Evolutionary conservation across 2,888 invertebrate genomes (phyloP), one percentile per base, ranked within the genome.

Genomic region (Melanargia galathea): DNA sequence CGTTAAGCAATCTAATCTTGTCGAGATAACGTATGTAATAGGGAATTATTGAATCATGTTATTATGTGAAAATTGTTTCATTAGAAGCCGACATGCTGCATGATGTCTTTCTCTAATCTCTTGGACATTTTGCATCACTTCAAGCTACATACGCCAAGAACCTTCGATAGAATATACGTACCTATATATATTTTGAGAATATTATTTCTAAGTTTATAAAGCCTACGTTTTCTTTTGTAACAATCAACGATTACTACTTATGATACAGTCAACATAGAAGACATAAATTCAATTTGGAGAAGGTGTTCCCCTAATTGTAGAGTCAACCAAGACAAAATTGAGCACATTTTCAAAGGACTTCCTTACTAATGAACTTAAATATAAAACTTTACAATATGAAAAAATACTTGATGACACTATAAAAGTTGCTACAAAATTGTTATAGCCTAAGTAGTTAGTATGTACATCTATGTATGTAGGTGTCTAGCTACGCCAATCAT

Each of bases 1-100:
- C 38, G 18, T 24, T 30, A 11, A 3, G 18, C n/a, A 56, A 33
- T 59, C 55, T 62, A 30, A 62, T 57, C 52, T 45, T 11, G 16
- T 10, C 5, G 20, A 43, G 26, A 57, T 62, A 51, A 49, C 45
- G 10, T 30, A 33, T 40, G 60, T 61, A 30, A 3, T n/a, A 8
- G 3, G 6, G 7, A 7, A 30, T 30, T 6, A 30, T 52, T 16
- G 18, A 40, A 10, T 38, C 11, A 54, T 35, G 35, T 55, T 35
- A 35, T 58, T 45, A 57, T 51, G 49, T 40, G 10, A 45, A 51
- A 65, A 56, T 33, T 51, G 46, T 60, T 62, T 61, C 61, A 38
- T 24, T 40, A 43, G 59, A 60, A 55, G 51, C 52, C n/a, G 20
- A 40, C 20, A 20, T 7, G 22, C 33, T 48, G n/a, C n/a, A n/a